These are phyloP conservation scores for Garra rufa DNA, from an alignment of 2,113 vertebrate genomes.

Conservation along the genomic window DNA sequence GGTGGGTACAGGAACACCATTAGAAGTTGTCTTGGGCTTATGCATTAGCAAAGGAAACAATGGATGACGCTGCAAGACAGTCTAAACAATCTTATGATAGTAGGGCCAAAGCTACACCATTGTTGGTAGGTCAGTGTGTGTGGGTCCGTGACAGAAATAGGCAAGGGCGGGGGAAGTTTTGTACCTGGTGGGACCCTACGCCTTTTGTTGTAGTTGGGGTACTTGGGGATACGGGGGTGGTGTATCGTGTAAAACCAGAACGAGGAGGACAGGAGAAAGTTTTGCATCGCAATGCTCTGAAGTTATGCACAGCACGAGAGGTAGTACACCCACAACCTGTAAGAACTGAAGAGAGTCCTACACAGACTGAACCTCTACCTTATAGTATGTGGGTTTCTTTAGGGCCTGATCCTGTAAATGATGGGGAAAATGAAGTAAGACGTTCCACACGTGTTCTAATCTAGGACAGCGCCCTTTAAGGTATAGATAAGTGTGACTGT, in stretches of 20 bases:
- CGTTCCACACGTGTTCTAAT: not conserved
- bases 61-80: too few species aligned
- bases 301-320: not conserved
- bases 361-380: too few species aligned
- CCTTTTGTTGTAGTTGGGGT: not conserved
- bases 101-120: too few species aligned
- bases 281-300: not conserved
- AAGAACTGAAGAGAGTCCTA: too few species aligned
- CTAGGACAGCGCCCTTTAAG: not conserved
- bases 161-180: too few species aligned
- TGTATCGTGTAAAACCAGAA: not conserved
- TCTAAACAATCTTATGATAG: too few species aligned
- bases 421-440: not conserved
- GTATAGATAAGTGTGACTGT: not conserved
- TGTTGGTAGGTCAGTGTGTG: too few species aligned
- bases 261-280: not conserved
- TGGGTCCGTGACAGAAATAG: too few species aligned
- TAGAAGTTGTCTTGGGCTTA: too few species aligned
- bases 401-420: not conserved
- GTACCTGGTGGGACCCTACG: not conserved
- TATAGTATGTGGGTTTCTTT: too few species aligned
- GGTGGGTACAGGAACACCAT: too few species aligned
- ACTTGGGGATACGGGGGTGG: not conserved
- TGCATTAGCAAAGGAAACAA: too few species aligned
- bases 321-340: not conserved